Percentiles rank a stretch among this genome's conserved stretches.
Evolutionary conservation across 1,140 invertebrate genomes (phyloP).

Genomic region (Limonius californicus): DNA sequence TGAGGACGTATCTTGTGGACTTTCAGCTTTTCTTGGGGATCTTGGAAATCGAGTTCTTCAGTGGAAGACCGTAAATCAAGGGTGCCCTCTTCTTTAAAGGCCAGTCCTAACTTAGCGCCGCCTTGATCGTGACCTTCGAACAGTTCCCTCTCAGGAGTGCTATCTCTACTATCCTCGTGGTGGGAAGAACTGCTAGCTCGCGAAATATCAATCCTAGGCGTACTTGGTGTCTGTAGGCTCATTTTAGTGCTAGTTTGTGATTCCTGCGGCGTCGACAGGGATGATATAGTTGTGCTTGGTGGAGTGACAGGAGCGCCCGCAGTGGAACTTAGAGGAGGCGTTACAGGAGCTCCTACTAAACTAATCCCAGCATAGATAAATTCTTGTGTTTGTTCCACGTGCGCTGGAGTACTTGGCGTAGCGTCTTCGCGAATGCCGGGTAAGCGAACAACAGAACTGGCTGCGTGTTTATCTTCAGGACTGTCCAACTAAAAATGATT

Average conservation of each 20-base stretch:
- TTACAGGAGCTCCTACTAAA: constrained; percentile 33
- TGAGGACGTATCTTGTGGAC: constrained; percentile 43
- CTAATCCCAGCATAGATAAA: constrained; percentile 39
- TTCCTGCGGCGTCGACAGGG: constrained; percentile 24
- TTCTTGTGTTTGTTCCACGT: constrained; percentile 29
- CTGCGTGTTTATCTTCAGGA: constrained; percentile 55
- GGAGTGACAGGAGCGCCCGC: constrained; percentile 37
- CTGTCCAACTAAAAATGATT: constrained; percentile 51
- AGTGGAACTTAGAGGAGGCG: constrained; percentile 14
- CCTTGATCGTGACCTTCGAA: constrained; percentile 48
- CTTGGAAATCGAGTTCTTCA: constrained; percentile 77
- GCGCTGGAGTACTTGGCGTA: constrained; percentile 49
- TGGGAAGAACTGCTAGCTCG: constrained; percentile 81
- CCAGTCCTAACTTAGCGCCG: constrained; percentile 49
- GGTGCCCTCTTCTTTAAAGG: constrained; percentile 74
- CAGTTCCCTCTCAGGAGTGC: constrained; percentile 74
- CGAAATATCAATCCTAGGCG: constrained; percentile 82
- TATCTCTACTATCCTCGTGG: constrained; percentile 75
- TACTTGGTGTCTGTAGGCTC: constrained; percentile 63
- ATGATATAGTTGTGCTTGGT: constrained; percentile 36
- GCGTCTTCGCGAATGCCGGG: constrained; percentile 67
- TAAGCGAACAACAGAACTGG: constrained; percentile 51
- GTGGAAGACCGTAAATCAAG: constrained; percentile 78
- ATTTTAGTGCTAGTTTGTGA: constrained; percentile 30
- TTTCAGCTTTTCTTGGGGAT: constrained; percentile 58